Evolutionary conservation across 2,888 invertebrate species (phyloP).

Genomic region (Drosophila barbarae): DNA sequence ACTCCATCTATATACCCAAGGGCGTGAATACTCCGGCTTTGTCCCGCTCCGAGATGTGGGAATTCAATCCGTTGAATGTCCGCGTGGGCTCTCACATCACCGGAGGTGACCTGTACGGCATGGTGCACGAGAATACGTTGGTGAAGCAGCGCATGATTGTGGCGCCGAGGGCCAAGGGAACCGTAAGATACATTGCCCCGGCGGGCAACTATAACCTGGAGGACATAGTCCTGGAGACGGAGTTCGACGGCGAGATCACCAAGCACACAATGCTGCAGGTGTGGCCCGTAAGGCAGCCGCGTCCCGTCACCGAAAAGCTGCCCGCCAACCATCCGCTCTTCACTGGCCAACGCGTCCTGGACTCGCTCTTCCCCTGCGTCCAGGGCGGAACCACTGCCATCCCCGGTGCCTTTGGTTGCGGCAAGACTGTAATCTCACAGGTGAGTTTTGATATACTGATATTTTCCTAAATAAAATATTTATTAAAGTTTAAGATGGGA

Average conservation of each 20-base stretch:
- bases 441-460: slow-evolving; percentile 27
- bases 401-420: slow-evolving; percentile 99
- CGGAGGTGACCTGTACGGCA: slow-evolving; percentile 97
- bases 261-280: slow-evolving; percentile 98
- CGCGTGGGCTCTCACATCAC: slow-evolving; percentile 97
- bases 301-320: slow-evolving; percentile 97
- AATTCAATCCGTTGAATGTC: slow-evolving; percentile 90
- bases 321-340: slow-evolving; percentile 98
- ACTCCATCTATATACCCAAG: slow-evolving; percentile 99
- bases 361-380: slow-evolving; percentile 98
- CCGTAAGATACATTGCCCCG: slow-evolving; percentile 95
- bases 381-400: slow-evolving; percentile 99
- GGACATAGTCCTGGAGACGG: slow-evolving; percentile 96
- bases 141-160: slow-evolving; percentile 98
- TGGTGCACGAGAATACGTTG: slow-evolving; percentile 97
- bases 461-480: too few species aligned
- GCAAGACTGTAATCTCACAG: slow-evolving; percentile 87
- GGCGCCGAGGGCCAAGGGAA: slow-evolving; percentile 97
- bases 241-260: slow-evolving; percentile 96
- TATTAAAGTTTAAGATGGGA: too few species aligned
- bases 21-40: slow-evolving; percentile 96
- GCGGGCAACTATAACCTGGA: slow-evolving; percentile 95
- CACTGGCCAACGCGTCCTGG: slow-evolving; percentile 98
- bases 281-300: slow-evolving; percentile 99
- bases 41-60: slow-evolving; percentile 90